Evolutionary conservation across 2,888 invertebrate species (phyloP).

Genomic region (Prionchulus punctatus): DNA sequence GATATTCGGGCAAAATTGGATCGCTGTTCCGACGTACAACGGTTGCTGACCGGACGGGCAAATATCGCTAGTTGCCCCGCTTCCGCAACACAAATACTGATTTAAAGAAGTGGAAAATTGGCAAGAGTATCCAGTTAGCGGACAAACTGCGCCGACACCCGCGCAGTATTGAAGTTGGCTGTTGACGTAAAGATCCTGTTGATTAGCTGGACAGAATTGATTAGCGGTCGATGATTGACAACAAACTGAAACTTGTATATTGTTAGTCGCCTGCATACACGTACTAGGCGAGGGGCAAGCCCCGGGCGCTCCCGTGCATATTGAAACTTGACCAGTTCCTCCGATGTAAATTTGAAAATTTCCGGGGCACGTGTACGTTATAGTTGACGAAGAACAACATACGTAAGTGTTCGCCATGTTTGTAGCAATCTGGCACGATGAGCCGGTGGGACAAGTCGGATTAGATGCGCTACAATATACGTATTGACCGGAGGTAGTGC

Average conservation of each 20-base stretch:
- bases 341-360: not conserved
- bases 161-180: not conserved
- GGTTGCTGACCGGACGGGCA: not conserved
- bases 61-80: too few species aligned
- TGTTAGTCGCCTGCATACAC: conserved; percentile 5
- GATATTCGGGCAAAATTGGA: too few species aligned
- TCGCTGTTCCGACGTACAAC: too few species aligned
- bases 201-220: too few species aligned
- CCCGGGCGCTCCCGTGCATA: not conserved
- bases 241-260: conserved; percentile 2
- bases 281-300: conserved; percentile 1
- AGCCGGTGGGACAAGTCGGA: not conserved
- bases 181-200: not conserved
- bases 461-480: not conserved
- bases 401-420: not conserved
- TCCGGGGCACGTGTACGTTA: not conserved
- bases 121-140: not conserved
- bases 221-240: not conserved
- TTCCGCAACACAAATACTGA: not conserved
- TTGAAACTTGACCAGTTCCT: not conserved
- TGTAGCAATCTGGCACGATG: not conserved
- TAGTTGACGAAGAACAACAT: not conserved
- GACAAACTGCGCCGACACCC: not conserved
- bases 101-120: not conserved
- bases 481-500: not conserved